phyloP scores from a whole-genome alignment of 2,113 vertebrate species.

The Ascaphus truei region DNA sequence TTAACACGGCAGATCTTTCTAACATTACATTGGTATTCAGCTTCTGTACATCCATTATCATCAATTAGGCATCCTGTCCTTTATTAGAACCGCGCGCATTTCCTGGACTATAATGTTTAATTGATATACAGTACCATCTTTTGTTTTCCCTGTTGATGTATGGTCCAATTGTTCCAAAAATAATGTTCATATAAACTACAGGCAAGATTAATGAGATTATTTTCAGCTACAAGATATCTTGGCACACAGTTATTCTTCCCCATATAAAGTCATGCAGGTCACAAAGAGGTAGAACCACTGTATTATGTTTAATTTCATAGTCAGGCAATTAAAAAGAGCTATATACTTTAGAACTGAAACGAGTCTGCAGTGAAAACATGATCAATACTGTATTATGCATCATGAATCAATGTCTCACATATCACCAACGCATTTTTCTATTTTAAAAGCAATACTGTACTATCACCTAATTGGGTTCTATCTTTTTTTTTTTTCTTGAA shows the following conservation, averaged over 20 bases:
- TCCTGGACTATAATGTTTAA: not conserved
- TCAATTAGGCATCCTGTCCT: too few species aligned
- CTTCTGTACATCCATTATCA: too few species aligned
- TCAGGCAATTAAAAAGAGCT: conserved; percentile 14
- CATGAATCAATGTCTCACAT: not conserved
- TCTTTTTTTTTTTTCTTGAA: too few species aligned
- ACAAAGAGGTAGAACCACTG: not conserved
- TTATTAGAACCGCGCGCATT: too few species aligned
- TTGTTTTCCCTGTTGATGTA: not conserved
- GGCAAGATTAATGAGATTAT: conserved; percentile 19
- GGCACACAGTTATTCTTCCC: not conserved
- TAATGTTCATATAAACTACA: not conserved
- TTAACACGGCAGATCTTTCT: too few species aligned
- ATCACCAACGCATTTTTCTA: too few species aligned
- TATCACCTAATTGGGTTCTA: too few species aligned
- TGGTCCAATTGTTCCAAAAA: not conserved
- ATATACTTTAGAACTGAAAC: not conserved
- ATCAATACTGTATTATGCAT: not conserved
- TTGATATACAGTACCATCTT: not conserved
- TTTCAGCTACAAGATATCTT: conserved; percentile 9
- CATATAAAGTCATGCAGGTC: not conserved
- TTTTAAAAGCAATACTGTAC: not conserved
- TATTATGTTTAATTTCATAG: not conserved
- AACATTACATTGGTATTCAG: too few species aligned
- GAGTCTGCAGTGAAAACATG: not conserved